A percentile compares a stretch with the other conserved stretches of the same genome.
phyloP scores from a whole-genome alignment of 92 coral and sea anemone genomes.

The Umimayanthus chanpuru region DNA sequence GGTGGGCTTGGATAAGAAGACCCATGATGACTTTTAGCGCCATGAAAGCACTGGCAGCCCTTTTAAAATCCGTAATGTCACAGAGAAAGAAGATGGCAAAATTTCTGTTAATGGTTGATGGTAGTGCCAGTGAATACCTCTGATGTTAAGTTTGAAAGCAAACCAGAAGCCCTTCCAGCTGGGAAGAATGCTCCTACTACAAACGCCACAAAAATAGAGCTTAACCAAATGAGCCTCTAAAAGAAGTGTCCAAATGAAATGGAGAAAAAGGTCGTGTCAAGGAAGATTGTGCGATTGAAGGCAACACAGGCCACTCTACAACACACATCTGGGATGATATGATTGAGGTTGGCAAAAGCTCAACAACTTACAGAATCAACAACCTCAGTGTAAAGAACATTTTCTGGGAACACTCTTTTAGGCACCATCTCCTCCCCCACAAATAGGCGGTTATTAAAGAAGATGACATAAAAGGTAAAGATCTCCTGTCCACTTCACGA shows the following conservation, averaged over 20 bases:
- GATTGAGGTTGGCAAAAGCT: constrained; percentile 10
- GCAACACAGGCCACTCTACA: constrained; percentile 42
- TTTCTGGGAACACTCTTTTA: constrained; percentile 27
- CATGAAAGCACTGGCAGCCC: neutral
- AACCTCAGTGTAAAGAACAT: constrained; percentile 41
- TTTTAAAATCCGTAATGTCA: neutral
- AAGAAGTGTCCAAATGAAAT: constrained; percentile 54
- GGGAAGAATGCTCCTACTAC: neutral
- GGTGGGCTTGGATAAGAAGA: constrained; percentile 1
- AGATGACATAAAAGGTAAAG: constrained; percentile 7
- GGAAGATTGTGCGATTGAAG: constrained; percentile 60
- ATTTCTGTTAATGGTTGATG: neutral
- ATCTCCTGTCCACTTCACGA: constrained; percentile 31
- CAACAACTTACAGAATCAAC: constrained; percentile 20
- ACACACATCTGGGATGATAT: constrained; percentile 56
- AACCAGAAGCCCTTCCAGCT: neutral
- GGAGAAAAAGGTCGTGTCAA: constrained; percentile 50
- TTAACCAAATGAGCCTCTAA: constrained; percentile 42
- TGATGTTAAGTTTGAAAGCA: constrained; percentile 39
- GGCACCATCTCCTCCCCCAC: constrained; percentile 33
- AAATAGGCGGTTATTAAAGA: neutral
- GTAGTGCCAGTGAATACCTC: neutral
- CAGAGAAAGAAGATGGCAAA: neutral
- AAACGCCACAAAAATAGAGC: constrained; percentile 35
- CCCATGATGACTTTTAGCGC: neutral